A percentile compares a stretch with the other conserved stretches of the same genome.
phyloP scores from a whole-genome alignment of 1,140 invertebrate genomes.

The Goniozus legneri region DNA sequence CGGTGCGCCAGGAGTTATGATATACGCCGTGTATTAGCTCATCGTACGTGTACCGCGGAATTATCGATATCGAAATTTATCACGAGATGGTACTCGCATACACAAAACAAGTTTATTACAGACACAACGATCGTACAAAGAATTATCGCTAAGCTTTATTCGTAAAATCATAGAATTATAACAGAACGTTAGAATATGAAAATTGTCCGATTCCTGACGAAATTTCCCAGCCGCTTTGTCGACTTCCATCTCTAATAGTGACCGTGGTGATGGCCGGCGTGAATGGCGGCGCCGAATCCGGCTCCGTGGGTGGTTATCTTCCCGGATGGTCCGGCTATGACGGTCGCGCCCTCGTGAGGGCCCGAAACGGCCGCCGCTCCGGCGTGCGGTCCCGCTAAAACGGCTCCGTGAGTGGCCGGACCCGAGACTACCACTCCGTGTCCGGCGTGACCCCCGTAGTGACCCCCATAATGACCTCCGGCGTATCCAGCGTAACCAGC shows the following conservation, averaged over 20 bases:
- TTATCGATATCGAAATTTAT: too few species aligned
- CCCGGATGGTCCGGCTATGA: constrained; percentile 49
- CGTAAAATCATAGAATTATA: background rate
- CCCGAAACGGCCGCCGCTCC: constrained; percentile 45
- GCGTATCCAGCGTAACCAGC: constrained; percentile 5
- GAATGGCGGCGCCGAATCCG: constrained; percentile 42
- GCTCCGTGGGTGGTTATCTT: constrained; percentile 49
- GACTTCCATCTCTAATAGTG: constrained; percentile 19
- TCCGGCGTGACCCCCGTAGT: constrained; percentile 11
- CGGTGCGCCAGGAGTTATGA: too few species aligned
- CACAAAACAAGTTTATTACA: too few species aligned
- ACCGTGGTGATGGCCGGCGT: constrained; percentile 41
- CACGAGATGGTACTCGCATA: too few species aligned
- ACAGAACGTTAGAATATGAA: background rate
- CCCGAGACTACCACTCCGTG: constrained; percentile 33
- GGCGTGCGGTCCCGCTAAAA: constrained; percentile 43
- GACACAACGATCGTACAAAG: too few species aligned
- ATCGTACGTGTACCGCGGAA: too few species aligned
- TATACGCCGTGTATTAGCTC: too few species aligned
- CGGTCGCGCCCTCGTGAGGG: constrained; percentile 46
- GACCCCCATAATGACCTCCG: constrained; percentile 19
- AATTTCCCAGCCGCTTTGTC: background rate
- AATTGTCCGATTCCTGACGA: background rate
- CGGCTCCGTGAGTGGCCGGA: constrained; percentile 37
- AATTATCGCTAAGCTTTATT: too few species aligned